A percentile compares a stretch with the other conserved stretches of the same genome.
These are phyloP conservation scores for Drosophila hamatofila DNA, from an alignment of 2,888 invertebrate species.

Conservation along the genomic window DNA sequence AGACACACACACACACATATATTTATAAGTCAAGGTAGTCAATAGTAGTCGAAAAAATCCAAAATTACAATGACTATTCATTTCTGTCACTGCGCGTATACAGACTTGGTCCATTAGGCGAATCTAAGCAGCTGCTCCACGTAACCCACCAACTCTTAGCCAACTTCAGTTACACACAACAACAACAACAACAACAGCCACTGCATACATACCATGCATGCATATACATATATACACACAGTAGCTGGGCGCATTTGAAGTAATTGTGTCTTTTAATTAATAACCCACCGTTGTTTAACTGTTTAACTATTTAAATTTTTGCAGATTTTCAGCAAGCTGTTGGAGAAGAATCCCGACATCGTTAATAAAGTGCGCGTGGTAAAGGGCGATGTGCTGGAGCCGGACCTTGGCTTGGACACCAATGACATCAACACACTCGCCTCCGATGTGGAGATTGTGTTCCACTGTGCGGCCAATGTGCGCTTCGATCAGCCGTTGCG, in stretches of 20 bases:
- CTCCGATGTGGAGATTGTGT: constrained; percentile 89
- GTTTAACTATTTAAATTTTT: constrained; percentile 43
- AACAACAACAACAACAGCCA: not conserved
- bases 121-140: constrained; percentile 46
- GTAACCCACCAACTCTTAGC: constrained; percentile 3
- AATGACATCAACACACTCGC: constrained; percentile 87
- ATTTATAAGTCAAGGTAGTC: constrained; percentile 76
- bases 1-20: constrained; percentile 16
- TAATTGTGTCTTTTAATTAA: constrained; percentile 37
- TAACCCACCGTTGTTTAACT: constrained; percentile 1
- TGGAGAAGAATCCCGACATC: constrained; percentile 86
- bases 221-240: not conserved
- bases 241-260: constrained; percentile 11
- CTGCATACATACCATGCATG: not conserved
- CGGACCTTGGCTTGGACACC: constrained; percentile 87
- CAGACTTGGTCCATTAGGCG: constrained; percentile 39
- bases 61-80: constrained; percentile 75
- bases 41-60: constrained; percentile 62
- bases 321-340: constrained; percentile 87
- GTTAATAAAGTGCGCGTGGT: constrained; percentile 89
- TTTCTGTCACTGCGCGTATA: constrained; percentile 39
- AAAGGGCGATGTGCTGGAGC: constrained; percentile 88
- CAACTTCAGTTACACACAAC: constrained; percentile 15
- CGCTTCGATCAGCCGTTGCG: constrained; percentile 94
- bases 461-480: constrained; percentile 95